Percentiles rank a stretch among this genome's conserved stretches.
Evolutionary conservation across 2,888 invertebrate genomes (phyloP).

Genomic region (Agrochola lota): DNA sequence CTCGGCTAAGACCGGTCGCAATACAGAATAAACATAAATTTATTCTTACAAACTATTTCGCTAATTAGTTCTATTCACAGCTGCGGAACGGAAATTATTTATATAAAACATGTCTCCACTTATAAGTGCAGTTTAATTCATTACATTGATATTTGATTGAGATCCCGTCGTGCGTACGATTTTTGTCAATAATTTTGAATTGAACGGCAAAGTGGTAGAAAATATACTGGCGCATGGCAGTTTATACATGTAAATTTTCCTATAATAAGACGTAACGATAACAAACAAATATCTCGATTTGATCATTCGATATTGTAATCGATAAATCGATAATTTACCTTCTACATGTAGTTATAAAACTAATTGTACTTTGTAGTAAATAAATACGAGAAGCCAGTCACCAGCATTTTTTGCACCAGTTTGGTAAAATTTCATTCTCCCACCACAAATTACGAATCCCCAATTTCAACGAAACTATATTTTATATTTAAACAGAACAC

Average conservation of each 20-base stretch:
- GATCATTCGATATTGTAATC: slow-evolving; percentile 48
- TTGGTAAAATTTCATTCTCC: slow-evolving; percentile 71
- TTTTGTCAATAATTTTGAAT: slow-evolving; percentile 69
- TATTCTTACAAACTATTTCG: slow-evolving; percentile 77
- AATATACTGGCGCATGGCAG: slow-evolving; percentile 66
- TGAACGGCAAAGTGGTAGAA: slow-evolving; percentile 70
- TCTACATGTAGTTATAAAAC: slow-evolving; percentile 39
- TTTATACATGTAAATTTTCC: slow-evolving; percentile 30
- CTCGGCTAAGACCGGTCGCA: slow-evolving; percentile 64
- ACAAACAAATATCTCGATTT: slow-evolving; percentile 41
- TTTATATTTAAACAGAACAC: slow-evolving; percentile 81
- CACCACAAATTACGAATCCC: slow-evolving; percentile 71
- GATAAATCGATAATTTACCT: slow-evolving; percentile 34
- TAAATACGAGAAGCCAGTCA: slow-evolving; percentile 53
- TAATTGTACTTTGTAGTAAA: slow-evolving; percentile 57
- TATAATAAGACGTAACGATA: slow-evolving; percentile 40
- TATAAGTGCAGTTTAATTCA: slow-evolving; percentile 72
- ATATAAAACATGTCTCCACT: slow-evolving; percentile 79
- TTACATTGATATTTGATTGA: slow-evolving; percentile 78
- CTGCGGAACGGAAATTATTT: slow-evolving; percentile 86
- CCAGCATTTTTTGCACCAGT: slow-evolving; percentile 62
- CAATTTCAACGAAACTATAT: slow-evolving; percentile 78
- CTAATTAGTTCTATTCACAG: slow-evolving; percentile 87
- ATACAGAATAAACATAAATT: slow-evolving; percentile 64
- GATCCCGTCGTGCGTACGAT: slow-evolving; percentile 82